Evolutionary conservation across 2,113 vertebrate species (phyloP).

Genomic region (Orthonyx spaldingii): DNA sequence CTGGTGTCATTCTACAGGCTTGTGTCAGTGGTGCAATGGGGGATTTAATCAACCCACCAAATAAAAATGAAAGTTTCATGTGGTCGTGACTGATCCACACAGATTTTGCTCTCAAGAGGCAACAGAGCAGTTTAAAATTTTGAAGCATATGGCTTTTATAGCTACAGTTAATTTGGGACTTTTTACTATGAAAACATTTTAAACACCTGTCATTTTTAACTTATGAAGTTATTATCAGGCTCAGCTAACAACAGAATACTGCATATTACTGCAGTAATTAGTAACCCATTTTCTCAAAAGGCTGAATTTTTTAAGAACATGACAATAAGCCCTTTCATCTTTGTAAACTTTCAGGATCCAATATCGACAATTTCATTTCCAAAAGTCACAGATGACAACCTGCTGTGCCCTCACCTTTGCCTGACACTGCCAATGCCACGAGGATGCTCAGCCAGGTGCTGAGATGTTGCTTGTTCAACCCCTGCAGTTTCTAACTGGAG

Average conservation of each 20-base stretch:
- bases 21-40: not conserved
- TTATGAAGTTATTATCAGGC: slow-evolving; percentile 29
- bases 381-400: not conserved
- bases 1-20: not conserved
- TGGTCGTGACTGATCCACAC: not conserved
- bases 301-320: not conserved
- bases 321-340: slow-evolving; percentile 18
- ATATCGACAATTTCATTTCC: not conserved
- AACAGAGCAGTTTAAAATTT: not conserved
- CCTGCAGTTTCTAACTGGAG: not conserved
- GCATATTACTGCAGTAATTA: slow-evolving; percentile 47
- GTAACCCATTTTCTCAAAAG: slow-evolving; percentile 26
- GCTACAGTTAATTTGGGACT: slow-evolving; percentile 5
- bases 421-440: not conserved
- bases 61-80: not conserved
- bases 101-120: not conserved
- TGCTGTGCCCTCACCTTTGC: not conserved
- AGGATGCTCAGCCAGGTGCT: not conserved
- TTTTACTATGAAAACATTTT: slow-evolving; percentile 22
- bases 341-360: not conserved
- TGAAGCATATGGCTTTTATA: slow-evolving; percentile 34
- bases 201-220: slow-evolving; percentile 43
- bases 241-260: slow-evolving; percentile 25
- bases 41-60: not conserved
- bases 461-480: not conserved